A percentile compares a stretch with the other conserved stretches of the same genome.
These are phyloP conservation scores for Polyergus mexicanus DNA, from an alignment of 1,140 invertebrate species.

Conservation along the genomic window DNA sequence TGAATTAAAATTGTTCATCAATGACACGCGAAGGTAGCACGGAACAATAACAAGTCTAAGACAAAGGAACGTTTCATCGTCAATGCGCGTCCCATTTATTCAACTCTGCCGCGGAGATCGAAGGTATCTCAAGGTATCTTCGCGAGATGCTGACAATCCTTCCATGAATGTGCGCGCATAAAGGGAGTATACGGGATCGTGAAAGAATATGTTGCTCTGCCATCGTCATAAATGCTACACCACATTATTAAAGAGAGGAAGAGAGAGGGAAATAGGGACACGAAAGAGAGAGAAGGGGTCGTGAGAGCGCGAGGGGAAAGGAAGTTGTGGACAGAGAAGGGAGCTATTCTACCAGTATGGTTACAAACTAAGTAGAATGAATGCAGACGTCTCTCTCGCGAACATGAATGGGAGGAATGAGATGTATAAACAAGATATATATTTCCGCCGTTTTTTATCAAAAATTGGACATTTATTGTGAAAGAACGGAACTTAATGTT, in stretches of 20 bases:
- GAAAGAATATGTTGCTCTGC: slow-evolving; percentile 16
- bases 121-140: background rate
- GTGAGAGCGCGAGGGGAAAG: slow-evolving; percentile 29
- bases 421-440: background rate
- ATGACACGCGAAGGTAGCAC: slow-evolving; percentile 11
- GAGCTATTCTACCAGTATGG: slow-evolving; percentile 55
- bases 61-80: slow-evolving; percentile 15
- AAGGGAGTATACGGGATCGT: background rate
- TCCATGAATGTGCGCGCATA: background rate
- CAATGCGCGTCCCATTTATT: slow-evolving; percentile 22
- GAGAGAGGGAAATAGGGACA: background rate
- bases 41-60: slow-evolving; percentile 23
- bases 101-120: background rate
- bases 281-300: slow-evolving; percentile 11
- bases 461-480: too few relatives aligned
- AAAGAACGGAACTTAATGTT: too few relatives aligned
- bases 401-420: slow-evolving; percentile 18
- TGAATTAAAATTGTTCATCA: slow-evolving; percentile 26
- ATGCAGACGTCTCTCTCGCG: slow-evolving; percentile 1
- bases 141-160: background rate
- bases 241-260: slow-evolving; percentile 14
- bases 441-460: too few relatives aligned
- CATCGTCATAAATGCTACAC: slow-evolving; percentile 10
- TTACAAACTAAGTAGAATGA: slow-evolving; percentile 29
- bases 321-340: slow-evolving; percentile 14